Conservation (phyloP, 2,113 vertebrate genomes). For the Bungarus multicinctus region DNA sequence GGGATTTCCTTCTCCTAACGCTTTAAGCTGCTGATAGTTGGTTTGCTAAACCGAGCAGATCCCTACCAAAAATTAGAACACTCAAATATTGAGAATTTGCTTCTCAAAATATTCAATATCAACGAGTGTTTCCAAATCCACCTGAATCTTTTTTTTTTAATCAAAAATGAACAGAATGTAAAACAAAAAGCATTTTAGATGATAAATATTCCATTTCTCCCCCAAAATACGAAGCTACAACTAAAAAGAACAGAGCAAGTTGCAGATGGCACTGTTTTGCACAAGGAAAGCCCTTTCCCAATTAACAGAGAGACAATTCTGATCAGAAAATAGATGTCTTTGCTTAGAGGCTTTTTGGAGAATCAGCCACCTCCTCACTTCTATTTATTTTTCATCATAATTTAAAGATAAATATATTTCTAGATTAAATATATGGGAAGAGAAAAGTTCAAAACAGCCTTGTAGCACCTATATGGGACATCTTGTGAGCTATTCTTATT, state of each 20-base stretch:
- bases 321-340: not conserved
- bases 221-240: not conserved
- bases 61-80: not conserved
- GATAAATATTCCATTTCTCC: constrained; percentile 2
- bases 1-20: not conserved
- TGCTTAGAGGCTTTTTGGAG: not conserved
- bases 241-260: not conserved
- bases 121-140: not conserved
- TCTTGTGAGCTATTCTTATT: not conserved
- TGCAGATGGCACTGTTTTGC: not conserved
- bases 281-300: not conserved
- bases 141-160: not conserved
- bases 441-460: not conserved
- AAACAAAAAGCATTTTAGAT: constrained; percentile 4
- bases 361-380: not conserved
- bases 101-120: not conserved
- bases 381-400: constrained; percentile 30
- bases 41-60: not conserved
- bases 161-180: not conserved
- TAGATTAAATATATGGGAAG: constrained; percentile 29
- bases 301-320: constrained; percentile 7
- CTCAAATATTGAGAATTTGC: not conserved
- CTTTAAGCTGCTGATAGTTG: not conserved
- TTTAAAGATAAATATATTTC: constrained; percentile 50
- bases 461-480: not conserved